These are phyloP conservation scores for Meloidogyne exigua DNA, from an alignment of 1,140 invertebrate species.

Conservation along the genomic window DNA sequence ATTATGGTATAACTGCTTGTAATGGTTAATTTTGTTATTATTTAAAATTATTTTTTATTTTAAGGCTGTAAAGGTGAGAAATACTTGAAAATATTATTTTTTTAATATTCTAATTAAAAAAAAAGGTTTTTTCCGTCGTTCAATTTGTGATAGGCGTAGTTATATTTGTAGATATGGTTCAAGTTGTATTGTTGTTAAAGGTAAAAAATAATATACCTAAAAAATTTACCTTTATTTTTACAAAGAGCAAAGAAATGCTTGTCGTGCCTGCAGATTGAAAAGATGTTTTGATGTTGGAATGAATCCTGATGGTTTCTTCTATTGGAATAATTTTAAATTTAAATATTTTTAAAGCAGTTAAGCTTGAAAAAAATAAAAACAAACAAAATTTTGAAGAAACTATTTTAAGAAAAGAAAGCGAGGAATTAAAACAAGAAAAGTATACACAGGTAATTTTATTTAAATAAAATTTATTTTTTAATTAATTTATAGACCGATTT, in stretches of 20 bases:
- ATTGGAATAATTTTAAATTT: not conserved
- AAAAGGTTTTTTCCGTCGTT: conserved; percentile 1
- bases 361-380: not conserved
- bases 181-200: not conserved
- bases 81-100: not conserved
- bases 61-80: not conserved
- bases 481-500: not conserved
- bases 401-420: not conserved
- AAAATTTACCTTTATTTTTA: not conserved
- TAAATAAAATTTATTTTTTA: not conserved
- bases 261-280: conserved; percentile 87
- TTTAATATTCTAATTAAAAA: not conserved
- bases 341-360: not conserved
- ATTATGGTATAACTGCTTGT: not conserved
- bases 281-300: conserved; percentile 95
- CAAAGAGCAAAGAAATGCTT: conserved; percentile 77
- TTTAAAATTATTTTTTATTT: not conserved
- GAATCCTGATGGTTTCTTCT: conserved; percentile 78
- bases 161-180: not conserved
- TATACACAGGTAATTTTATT: not conserved
- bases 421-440: not conserved
- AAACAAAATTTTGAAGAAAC: not conserved
- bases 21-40: not conserved
- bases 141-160: not conserved
- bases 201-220: not conserved